phyloP scores from a whole-genome alignment of 2,113 vertebrate genomes.

The Edolisoma coerulescens region DNA sequence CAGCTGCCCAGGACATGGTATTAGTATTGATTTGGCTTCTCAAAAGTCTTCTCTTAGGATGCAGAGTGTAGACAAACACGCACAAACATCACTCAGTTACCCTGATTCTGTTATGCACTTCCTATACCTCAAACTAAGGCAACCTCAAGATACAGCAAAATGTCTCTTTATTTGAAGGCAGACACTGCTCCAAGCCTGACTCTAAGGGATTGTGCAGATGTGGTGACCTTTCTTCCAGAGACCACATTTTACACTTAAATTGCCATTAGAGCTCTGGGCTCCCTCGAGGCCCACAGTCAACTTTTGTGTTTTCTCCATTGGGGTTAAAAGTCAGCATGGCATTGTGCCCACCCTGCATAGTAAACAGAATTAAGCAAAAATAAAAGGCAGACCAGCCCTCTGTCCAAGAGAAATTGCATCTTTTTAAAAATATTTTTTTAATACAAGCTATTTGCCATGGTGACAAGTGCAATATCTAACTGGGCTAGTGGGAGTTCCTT shows the following conservation, averaged over 20 bases:
- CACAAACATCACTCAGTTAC: slow-evolving; percentile 73
- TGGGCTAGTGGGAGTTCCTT: neutral
- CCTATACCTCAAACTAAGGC: slow-evolving; percentile 80
- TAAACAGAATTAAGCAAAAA: slow-evolving; percentile 77
- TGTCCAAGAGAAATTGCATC: neutral
- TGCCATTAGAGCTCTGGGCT: slow-evolving; percentile 84
- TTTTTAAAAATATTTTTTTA: neutral
- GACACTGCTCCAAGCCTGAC: slow-evolving; percentile 85
- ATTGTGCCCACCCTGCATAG: slow-evolving; percentile 79
- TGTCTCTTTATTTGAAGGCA: slow-evolving; percentile 78
- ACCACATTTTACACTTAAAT: slow-evolving; percentile 96
- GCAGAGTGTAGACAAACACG: slow-evolving; percentile 79
- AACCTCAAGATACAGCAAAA: slow-evolving; percentile 76
- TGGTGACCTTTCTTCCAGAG: slow-evolving; percentile 93
- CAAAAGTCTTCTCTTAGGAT: slow-evolving; percentile 83
- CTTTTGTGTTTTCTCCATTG: slow-evolving; percentile 71
- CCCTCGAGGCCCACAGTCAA: slow-evolving; percentile 78
- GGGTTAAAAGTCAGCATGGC: slow-evolving; percentile 87
- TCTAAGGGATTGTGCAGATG: slow-evolving; percentile 92
- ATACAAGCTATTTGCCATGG: neutral
- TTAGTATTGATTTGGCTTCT: slow-evolving; percentile 80
- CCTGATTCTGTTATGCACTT: slow-evolving; percentile 73
- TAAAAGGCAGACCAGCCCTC: slow-evolving; percentile 62
- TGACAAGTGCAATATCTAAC: neutral
- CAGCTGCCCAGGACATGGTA: slow-evolving; percentile 67